Conservation (phyloP, 2,113 vertebrate species). For the Pyxicephalus adspersus region DNA sequence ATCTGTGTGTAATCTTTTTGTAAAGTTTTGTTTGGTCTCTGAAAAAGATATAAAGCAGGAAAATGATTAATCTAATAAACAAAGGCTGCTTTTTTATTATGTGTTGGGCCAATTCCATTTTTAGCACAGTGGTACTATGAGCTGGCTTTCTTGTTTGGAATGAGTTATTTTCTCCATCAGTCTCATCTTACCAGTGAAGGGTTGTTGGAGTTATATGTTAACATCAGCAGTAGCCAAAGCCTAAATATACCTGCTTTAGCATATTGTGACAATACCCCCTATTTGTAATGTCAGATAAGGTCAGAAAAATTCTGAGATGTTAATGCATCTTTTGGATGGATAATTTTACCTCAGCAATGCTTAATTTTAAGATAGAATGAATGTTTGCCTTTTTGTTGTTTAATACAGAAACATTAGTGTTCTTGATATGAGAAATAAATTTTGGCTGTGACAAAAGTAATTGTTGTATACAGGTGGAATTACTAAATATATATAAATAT, state of each 20-base stretch:
- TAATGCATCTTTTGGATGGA: slow-evolving; percentile 65
- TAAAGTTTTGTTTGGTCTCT: slow-evolving; percentile 59
- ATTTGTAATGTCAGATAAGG: slow-evolving; percentile 49
- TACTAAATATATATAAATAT: slow-evolving; percentile 1
- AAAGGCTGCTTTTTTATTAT: slow-evolving; percentile 59
- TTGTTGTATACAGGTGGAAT: slow-evolving; percentile 33
- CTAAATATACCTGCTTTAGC: slow-evolving; percentile 53
- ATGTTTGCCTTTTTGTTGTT: slow-evolving; percentile 59
- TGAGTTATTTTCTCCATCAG: slow-evolving; percentile 18
- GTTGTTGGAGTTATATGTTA: neutral
- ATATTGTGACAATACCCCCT: slow-evolving; percentile 2
- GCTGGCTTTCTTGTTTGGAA: neutral
- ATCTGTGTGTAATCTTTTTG: slow-evolving; percentile 59
- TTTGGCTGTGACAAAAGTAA: slow-evolving; percentile 54
- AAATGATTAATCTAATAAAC: slow-evolving; percentile 33
- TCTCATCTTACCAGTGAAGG: slow-evolving; percentile 8
- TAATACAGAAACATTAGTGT: slow-evolving; percentile 58
- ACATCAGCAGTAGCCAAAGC: neutral
- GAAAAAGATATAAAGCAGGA: slow-evolving; percentile 62
- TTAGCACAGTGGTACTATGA: slow-evolving; percentile 40
- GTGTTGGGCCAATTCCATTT: slow-evolving; percentile 46
- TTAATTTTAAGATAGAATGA: slow-evolving; percentile 53
- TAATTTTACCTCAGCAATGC: slow-evolving; percentile 66
- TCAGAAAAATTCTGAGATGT: slow-evolving; percentile 58
- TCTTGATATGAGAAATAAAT: slow-evolving; percentile 58